Percentiles rank a stretch among this genome's conserved stretches.
These are phyloP conservation scores for Numenius arquata DNA, from an alignment of 2,113 vertebrate genomes.

Conservation along the genomic window DNA sequence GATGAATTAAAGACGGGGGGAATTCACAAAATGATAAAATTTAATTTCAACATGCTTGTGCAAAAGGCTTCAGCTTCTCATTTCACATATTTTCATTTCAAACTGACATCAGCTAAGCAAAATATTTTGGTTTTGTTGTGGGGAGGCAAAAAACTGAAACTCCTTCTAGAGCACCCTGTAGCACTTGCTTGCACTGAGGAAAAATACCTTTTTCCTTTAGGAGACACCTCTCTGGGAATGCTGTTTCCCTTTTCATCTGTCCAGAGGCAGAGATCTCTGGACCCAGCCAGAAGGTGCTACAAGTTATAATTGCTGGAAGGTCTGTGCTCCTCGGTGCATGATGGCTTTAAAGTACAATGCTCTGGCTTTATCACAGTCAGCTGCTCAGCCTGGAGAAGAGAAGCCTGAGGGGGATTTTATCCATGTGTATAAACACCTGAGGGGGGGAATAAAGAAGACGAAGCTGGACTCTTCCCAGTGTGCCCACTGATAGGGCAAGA, in stretches of 20 bases:
- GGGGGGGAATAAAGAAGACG: accelerated
- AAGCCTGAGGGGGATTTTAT: neutral
- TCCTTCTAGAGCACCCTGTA: neutral
- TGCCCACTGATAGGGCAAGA: neutral
- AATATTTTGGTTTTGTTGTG: neutral
- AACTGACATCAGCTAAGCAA: neutral
- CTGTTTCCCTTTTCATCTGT: neutral
- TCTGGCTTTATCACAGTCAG: neutral
- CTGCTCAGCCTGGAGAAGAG: neutral
- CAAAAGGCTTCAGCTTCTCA: neutral
- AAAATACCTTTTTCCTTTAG: neutral
- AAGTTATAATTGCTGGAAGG: neutral
- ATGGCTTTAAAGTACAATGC: neutral
- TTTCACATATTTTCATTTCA: neutral
- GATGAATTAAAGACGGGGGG: neutral
- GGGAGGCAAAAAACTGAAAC: neutral
- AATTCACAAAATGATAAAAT: neutral
- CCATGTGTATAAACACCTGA: neutral
- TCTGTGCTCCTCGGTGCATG: neutral
- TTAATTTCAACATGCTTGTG: neutral
- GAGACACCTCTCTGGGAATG: neutral
- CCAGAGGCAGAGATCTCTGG: neutral
- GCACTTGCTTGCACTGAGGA: neutral
- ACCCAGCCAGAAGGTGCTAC: neutral
- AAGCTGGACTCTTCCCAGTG: neutral